Base-by-base conservation (phyloP, 2,113 vertebrate species). In the Daboia siamensis region DNA sequence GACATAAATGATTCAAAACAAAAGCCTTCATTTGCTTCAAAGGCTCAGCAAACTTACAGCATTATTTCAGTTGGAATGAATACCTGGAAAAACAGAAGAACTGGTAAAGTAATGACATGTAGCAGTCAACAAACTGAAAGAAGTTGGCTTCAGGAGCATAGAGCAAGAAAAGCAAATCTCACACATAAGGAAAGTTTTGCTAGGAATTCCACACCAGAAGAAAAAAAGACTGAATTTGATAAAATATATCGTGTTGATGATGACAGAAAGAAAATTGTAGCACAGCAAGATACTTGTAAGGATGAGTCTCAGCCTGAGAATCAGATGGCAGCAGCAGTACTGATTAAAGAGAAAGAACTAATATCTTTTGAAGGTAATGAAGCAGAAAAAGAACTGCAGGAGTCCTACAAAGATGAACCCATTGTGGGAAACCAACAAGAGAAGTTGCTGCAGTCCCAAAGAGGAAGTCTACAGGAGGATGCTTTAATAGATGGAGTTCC, bases 11-110 rank as follows among this genome's bases (percentile, higher is more conserved):
- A 48, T 24, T 8, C 55, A 39, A 90, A 92, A 61, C 74, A 61
- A 20, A 90, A 54, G 2, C 5, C 55, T 10, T 85, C 69, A 1
- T 86, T 90, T 64, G 20, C 55, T 90, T 56, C 39, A 0, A 90
- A 93, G 7, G 88, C 92, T 64, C 92, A 93, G 24, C 92, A 93
- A 86, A 93, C 92, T 23, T 93, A 90, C 4, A 93, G 92, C 29
- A 86, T 93, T 86, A 93, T 93, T 90, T 93, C 92, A 44, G 44
- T 93, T 61, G 92, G 61, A 48, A 86, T 90, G 54, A 93, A 93
- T 86, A 86, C 92, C 13, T 93, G 92, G 92, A 90, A 90, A 61
- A 93, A 90, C 80, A 93, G 92, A 54, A 93, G 46, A 90, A 86
- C 92, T 44, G 92, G 92, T 9, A 90, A 86, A 90, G 11, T 90